phyloP scores from a whole-genome alignment of 2,797 vertebrate genomes.

The Phalloptychus januarius region DNA sequence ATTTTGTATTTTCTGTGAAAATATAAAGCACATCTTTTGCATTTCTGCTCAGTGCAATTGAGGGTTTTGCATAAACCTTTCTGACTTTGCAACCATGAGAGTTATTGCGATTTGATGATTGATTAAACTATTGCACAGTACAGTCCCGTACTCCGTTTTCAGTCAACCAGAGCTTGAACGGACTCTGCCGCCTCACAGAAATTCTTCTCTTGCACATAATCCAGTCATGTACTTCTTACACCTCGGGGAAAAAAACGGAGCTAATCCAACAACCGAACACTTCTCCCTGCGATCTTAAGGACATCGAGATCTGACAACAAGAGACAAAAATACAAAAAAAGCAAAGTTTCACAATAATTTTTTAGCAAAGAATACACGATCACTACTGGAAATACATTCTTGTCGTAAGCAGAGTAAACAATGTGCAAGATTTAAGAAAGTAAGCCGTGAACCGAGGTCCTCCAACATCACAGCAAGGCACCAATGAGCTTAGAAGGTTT shows the following conservation, averaged over 20 bases:
- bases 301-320: neutral
- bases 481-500: slow-evolving; percentile 8
- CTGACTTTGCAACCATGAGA: slow-evolving; percentile 8
- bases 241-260: neutral
- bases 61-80: slow-evolving; percentile 41
- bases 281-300: neutral
- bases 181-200: neutral
- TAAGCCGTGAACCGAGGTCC: neutral
- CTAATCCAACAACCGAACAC: neutral
- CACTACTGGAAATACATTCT: slow-evolving; percentile 9
- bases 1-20: slow-evolving; percentile 59
- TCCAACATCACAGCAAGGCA: slow-evolving; percentile 3
- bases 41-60: slow-evolving; percentile 48
- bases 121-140: slow-evolving; percentile 44
- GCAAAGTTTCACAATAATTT: neutral
- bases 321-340: neutral
- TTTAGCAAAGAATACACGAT: neutral
- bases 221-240: neutral
- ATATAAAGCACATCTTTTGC: slow-evolving; percentile 61
- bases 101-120: slow-evolving; percentile 48
- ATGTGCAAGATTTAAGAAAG: neutral
- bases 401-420: slow-evolving; percentile 3
- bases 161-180: neutral
- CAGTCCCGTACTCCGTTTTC: slow-evolving; percentile 26
- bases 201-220: neutral